Conservation (phyloP, 2,888 invertebrate genomes). For the Ormyrus labotus region DNA sequence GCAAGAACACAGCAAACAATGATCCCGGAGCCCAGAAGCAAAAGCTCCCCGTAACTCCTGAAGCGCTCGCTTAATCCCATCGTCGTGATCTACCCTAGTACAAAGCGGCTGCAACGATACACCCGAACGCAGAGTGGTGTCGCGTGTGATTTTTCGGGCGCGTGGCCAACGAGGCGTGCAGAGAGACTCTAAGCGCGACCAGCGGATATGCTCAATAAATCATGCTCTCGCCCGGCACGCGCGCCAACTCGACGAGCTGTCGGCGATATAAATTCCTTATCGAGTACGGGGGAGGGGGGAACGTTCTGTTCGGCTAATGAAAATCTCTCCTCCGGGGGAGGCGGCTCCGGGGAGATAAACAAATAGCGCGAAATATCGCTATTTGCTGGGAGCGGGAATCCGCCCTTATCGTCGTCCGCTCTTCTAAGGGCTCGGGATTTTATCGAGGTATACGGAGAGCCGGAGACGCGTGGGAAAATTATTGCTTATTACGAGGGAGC, state of each 20-base stretch:
- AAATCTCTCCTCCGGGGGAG: slow-evolving; percentile 27
- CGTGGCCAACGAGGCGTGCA: not conserved
- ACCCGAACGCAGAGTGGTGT: not conserved
- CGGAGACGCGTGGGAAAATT: not conserved
- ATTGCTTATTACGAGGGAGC: not conserved
- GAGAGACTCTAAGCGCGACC: not conserved
- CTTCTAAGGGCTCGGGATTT: slow-evolving; percentile 23
- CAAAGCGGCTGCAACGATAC: not conserved
- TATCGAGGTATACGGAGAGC: not conserved
- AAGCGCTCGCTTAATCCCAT: not conserved
- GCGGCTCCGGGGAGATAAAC: slow-evolving; percentile 44
- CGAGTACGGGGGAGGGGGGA: slow-evolving; percentile 12
- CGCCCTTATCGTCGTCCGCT: slow-evolving; percentile 5
- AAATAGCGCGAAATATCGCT: slow-evolving; percentile 50
- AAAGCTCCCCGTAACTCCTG: not conserved
- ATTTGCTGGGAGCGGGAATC: not conserved
- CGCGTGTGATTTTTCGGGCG: slow-evolving; percentile 35
- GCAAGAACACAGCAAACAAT: not conserved
- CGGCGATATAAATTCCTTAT: slow-evolving; percentile 51
- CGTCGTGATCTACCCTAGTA: not conserved
- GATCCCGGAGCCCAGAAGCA: not conserved
- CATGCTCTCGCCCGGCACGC: slow-evolving; percentile 33
- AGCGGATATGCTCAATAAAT: slow-evolving; percentile 45
- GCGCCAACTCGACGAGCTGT: slow-evolving; percentile 48
- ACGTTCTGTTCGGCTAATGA: slow-evolving; percentile 42